Percentiles rank a stretch among this genome's conserved stretches.
Evolutionary conservation across 2,888 invertebrate species (phyloP).

Genomic region (Drosophila fungiperda): DNA sequence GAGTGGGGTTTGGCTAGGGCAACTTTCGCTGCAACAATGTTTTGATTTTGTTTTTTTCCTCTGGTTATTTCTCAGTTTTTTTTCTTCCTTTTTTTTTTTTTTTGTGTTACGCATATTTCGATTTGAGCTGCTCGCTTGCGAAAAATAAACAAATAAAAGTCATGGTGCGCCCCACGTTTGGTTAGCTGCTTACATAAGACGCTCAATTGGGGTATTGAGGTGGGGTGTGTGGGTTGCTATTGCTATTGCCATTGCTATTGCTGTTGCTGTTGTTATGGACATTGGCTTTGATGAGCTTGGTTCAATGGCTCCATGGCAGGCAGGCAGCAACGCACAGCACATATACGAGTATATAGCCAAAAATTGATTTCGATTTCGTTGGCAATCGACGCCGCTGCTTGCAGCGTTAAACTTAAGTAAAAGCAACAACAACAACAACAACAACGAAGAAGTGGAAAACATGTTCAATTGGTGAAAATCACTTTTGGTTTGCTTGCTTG

Average conservation of each 20-base stretch:
- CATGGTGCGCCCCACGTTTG: conserved; percentile 44
- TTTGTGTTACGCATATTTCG: conserved; percentile 64
- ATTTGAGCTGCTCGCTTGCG: conserved; percentile 43
- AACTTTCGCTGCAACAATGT: conserved; percentile 62
- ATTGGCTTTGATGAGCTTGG: conserved; percentile 69
- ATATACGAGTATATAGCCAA: conserved; percentile 43
- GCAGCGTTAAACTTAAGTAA: conserved; percentile 27
- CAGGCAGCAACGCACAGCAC: conserved; percentile 24
- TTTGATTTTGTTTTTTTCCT: conserved; percentile 20
- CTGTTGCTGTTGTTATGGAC: conserved; percentile 6
- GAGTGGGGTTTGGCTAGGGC: conserved; percentile 17
- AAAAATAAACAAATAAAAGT: conserved; percentile 72
- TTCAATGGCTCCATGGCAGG: conserved; percentile 68
- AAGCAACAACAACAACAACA: conserved; percentile 15
- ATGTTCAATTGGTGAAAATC: conserved; percentile 75
- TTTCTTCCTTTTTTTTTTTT: neutral
- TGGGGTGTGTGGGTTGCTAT: neutral
- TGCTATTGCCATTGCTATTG: neutral
- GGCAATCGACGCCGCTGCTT: conserved; percentile 22
- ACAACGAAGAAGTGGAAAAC: conserved; percentile 42
- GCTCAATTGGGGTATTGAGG: neutral
- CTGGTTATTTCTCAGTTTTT: conserved; percentile 1
- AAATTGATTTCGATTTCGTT: conserved; percentile 74
- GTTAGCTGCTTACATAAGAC: conserved; percentile 47
- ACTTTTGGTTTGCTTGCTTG: conserved; percentile 61